Base-by-base conservation (phyloP, 1,140 invertebrate genomes). In the Orchestia grillus region DNA sequence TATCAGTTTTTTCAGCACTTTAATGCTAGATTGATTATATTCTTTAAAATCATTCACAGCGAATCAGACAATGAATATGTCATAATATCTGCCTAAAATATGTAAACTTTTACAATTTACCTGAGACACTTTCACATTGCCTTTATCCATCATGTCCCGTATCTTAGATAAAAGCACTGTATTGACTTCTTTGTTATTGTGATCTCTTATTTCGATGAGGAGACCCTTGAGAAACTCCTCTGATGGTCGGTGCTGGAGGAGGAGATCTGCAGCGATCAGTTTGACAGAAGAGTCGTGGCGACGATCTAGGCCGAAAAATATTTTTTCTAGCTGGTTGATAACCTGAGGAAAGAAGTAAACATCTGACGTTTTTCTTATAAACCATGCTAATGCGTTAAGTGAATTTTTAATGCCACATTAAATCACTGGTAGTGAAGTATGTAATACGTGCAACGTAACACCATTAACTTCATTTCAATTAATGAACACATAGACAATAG, bases 241-340 rank as follows among this genome's bases (percentile, higher is more conserved):
- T 36, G 97, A 97, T 0, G 98, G 98, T 16, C 98, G 97, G 41
- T 97, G 97, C 95, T 98, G 97, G 0, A 99, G 97, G n/a, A 99
- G 97, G 23, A 99, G 97, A 97, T 99, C 98, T 23, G 98, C 97
- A 0, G 98, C 98, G 87, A 99, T 96, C 0, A 98, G 98, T 96
- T 98, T 97, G 0, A 98, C 98, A 44, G 98, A 98, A 40, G 98
- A 98, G 97, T 99, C 98, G 96, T 97, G 97, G 95, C 98, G 98
- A 96, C 97, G 98, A 15, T 97, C 97, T 6, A 98, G 97, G 97
- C 98, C 98, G 96, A 98, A 98, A 97, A 98, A 98, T 40, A 98
- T 97, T 96, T 92, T 96, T 95, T 97, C 96, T 77, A 97, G 44
- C 62, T 62, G 95, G 42, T 96, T 96, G 11, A 91, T 95, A 3